phyloP scores from a whole-genome alignment of 2,113 vertebrate species.

The Furnarius figulus region DNA sequence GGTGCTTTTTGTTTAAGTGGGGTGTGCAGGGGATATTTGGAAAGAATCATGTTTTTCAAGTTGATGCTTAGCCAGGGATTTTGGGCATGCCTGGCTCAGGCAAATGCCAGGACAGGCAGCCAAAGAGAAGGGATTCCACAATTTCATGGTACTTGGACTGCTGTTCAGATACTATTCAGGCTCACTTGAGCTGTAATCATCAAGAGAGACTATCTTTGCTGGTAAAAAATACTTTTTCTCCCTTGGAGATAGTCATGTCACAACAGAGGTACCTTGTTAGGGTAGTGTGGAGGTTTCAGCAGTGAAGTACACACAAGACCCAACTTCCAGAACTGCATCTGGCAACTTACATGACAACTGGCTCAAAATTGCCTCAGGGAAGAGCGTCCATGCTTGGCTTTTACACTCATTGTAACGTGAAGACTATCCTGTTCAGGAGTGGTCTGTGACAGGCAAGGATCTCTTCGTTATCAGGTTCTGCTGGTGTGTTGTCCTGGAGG shows the following conservation, averaged over 20 bases:
- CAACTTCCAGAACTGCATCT: neutral
- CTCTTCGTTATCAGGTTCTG: neutral
- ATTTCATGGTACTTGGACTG: neutral
- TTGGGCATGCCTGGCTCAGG: neutral
- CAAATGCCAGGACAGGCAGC: neutral
- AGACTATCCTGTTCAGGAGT: neutral
- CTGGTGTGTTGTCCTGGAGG: neutral
- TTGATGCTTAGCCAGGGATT: neutral
- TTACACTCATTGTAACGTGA: accelerated
- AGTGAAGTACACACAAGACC: neutral
- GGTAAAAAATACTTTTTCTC: neutral
- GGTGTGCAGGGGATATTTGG: neutral
- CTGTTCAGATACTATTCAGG: neutral
- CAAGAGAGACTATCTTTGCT: neutral
- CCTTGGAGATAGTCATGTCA: neutral
- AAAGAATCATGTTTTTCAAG: neutral
- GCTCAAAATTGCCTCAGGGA: neutral
- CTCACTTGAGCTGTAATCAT: neutral
- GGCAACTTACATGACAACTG: neutral
- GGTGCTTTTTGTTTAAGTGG: neutral
- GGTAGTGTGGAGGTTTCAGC: neutral
- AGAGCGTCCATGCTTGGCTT: neutral
- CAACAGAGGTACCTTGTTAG: neutral
- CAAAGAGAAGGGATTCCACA: neutral
- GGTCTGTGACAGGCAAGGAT: neutral